Percentiles rank a stretch among this genome's conserved stretches.
These are phyloP conservation scores for Deilephila elpenor DNA, from an alignment of 2,888 invertebrate genomes.

Conservation along the genomic window DNA sequence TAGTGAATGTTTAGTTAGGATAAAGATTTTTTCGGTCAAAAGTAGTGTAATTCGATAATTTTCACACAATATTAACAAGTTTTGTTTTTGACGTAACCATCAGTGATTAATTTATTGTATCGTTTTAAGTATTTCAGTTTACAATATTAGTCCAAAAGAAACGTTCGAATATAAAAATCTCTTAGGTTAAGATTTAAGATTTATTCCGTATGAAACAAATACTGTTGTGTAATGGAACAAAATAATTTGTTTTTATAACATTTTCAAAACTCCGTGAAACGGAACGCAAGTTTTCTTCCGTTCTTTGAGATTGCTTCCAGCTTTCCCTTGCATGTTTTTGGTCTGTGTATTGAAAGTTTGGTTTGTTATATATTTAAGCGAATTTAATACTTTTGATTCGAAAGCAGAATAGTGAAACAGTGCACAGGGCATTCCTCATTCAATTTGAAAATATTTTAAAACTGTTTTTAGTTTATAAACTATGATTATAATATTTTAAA, in stretches of 20 bases:
- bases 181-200: slow-evolving; percentile 4
- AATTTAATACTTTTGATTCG: not conserved
- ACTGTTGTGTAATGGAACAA: slow-evolving; percentile 8
- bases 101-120: slow-evolving; percentile 23
- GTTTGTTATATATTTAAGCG: not conserved
- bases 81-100: slow-evolving; percentile 8
- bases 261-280: not conserved
- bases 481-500: too few relatives aligned
- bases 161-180: slow-evolving; percentile 21
- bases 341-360: slow-evolving; percentile 1
- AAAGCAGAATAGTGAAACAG: not conserved
- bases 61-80: not conserved
- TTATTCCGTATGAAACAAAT: slow-evolving; percentile 15
- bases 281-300: not conserved
- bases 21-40: slow-evolving; percentile 2
- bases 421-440: not conserved
- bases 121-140: not conserved
- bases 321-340: slow-evolving; percentile 1
- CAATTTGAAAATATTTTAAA: too few relatives aligned
- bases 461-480: too few relatives aligned
- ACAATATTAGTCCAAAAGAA: not conserved
- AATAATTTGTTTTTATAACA: not conserved
- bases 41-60: slow-evolving; percentile 10
- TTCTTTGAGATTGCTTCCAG: slow-evolving; percentile 11
- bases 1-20: slow-evolving; percentile 9